These are phyloP conservation scores for Chelmon rostratus DNA, from an alignment of 2,797 vertebrate genomes.

Conservation along the genomic window DNA sequence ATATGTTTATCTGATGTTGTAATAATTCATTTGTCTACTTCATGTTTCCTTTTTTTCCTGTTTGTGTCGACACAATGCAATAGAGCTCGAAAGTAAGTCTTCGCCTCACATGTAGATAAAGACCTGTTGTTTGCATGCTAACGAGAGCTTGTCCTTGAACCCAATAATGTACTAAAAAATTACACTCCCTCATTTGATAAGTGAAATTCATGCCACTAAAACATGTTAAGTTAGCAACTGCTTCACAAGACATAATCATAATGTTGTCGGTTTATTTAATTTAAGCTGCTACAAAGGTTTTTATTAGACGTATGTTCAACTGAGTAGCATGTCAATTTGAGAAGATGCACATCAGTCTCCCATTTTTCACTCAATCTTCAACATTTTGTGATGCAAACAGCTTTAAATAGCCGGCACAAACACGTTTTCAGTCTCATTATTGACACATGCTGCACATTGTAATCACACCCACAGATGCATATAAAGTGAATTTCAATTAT, in stretches of 20 bases:
- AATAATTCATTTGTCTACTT: slow-evolving; percentile 96
- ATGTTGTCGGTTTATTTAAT: slow-evolving; percentile 34
- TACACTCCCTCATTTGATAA: slow-evolving; percentile 98
- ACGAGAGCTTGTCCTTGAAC: slow-evolving; percentile 92
- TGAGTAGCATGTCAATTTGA: slow-evolving; percentile 50
- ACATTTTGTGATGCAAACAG: slow-evolving; percentile 30
- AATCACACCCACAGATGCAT: slow-evolving; percentile 56
- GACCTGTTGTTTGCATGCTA: slow-evolving; percentile 97
- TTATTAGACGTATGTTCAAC: slow-evolving; percentile 15
- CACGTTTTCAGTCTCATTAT: slow-evolving; percentile 22
- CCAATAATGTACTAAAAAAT: slow-evolving; percentile 90
- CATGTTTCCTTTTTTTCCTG: slow-evolving; percentile 97
- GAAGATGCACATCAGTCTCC: slow-evolving; percentile 39
- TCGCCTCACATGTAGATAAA: slow-evolving; percentile 92
- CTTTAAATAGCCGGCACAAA: slow-evolving; percentile 32
- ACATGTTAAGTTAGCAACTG: slow-evolving; percentile 17
- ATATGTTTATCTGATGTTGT: slow-evolving; percentile 84
- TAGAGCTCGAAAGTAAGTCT: slow-evolving; percentile 99
- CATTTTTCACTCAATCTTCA: slow-evolving; percentile 22
- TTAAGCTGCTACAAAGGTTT: slow-evolving; percentile 30
- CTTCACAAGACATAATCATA: slow-evolving; percentile 37
- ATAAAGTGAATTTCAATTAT: slow-evolving; percentile 89
- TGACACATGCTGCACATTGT: slow-evolving; percentile 41
- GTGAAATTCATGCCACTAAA: slow-evolving; percentile 92
- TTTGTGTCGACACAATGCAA: slow-evolving; percentile 97